Evolutionary conservation across 1,140 invertebrate species (phyloP).

Genomic region (Holotrichia oblita): DNA sequence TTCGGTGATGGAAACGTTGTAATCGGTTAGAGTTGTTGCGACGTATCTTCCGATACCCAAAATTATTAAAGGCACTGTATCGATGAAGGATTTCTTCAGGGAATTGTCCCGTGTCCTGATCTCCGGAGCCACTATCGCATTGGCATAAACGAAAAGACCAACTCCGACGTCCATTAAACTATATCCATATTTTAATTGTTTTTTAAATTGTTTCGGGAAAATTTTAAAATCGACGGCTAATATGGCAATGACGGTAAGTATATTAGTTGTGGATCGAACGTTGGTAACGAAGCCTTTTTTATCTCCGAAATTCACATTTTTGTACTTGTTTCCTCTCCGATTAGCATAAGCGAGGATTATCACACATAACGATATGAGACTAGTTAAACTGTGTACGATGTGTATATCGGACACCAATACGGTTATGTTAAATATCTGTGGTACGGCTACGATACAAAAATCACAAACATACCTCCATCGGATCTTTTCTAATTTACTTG

Average conservation of each 20-base stretch:
- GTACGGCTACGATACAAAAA: slow-evolving; percentile 16
- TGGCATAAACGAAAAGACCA: slow-evolving; percentile 87
- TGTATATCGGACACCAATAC: background rate
- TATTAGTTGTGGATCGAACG: slow-evolving; percentile 74
- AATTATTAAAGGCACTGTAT: slow-evolving; percentile 66
- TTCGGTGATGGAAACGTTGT: slow-evolving; percentile 88
- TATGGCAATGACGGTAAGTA: slow-evolving; percentile 84
- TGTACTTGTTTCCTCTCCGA: background rate
- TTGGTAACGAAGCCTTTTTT: slow-evolving; percentile 71
- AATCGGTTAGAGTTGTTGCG: slow-evolving; percentile 73
- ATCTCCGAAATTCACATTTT: slow-evolving; percentile 40
- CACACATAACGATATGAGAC: background rate
- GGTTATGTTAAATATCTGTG: slow-evolving; percentile 38
- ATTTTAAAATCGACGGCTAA: slow-evolving; percentile 91
- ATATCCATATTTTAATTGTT: slow-evolving; percentile 87
- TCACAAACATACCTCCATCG: slow-evolving; percentile 7
- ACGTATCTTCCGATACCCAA: slow-evolving; percentile 78
- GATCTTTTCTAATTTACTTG: slow-evolving; percentile 9
- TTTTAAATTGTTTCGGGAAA: slow-evolving; percentile 86
- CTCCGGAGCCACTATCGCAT: slow-evolving; percentile 79
- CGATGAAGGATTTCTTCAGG: slow-evolving; percentile 58
- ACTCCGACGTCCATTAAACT: slow-evolving; percentile 96
- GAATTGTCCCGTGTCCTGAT: slow-evolving; percentile 60
- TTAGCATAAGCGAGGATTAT: slow-evolving; percentile 7
- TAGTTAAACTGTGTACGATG: background rate